Evolutionary conservation across 2,888 invertebrate genomes (phyloP), one percentile per base, ranked within the genome.

Genomic region (Ceriagrion tenellum): DNA sequence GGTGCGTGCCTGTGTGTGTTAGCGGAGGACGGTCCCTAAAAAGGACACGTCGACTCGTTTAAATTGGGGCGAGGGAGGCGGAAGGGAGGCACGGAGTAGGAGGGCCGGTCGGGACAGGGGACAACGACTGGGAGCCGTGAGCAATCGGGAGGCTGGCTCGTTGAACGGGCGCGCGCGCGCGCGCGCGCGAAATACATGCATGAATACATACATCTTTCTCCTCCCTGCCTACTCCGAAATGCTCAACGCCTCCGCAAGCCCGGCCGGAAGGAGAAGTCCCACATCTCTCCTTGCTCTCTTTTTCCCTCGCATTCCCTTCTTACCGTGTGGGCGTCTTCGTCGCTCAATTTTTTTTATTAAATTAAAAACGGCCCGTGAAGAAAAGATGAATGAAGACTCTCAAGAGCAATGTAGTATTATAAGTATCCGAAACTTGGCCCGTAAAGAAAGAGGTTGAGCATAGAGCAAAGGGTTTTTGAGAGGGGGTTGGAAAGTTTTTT

Each of bases 11-110:
- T n/a, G n/a, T n/a, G n/a, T n/a, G n/a, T n/a, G n/a, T n/a, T n/a
- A n/a, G 81, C 4, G n/a, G 35, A 81, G 81, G 81, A 35, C 81
- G 35, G 81, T 26, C 35, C 81, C 81, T 16, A 81, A 81, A 81
- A 81, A 81, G 81, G 81, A 13, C 81, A 81, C 81, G 23, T 69
- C 13, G 26, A 35, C 81, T 81, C 81, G 35, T 81, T 81, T 35
- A 81, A 81, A 81, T 81, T 81, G 81, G 81, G 81, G 81, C 81
- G 81, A 6, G 81, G 81, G 81, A 35, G 81, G 81, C 69, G 26
- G 26, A 26, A 69, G 26, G 63, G 63, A 23, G 63, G 63, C n/a
- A n/a, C n/a, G n/a, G n/a, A 23, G 63, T 1, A 26, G 69, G 69
- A n/a, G n/a, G 26, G 69, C 4, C 26, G 47, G 47, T 59, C 59